Evolutionary conservation across 2,888 invertebrate genomes (phyloP), one percentile per base, ranked within the genome.

Genomic region (Heteromurus nitidus): DNA sequence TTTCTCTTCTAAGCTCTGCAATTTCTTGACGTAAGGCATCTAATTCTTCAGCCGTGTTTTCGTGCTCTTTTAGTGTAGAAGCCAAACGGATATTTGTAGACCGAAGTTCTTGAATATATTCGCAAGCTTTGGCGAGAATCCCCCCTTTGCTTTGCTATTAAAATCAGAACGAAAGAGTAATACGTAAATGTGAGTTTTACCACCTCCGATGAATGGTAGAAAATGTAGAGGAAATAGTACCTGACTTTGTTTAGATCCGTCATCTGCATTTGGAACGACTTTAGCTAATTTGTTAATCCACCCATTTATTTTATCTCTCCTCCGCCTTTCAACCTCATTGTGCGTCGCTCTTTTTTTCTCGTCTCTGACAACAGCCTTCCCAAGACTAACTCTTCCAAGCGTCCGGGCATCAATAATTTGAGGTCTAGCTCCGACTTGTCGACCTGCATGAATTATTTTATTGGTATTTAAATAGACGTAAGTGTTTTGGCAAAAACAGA

Each of bases 211-310:
- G n/a, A n/a, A n/a, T n/a, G n/a, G n/a, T n/a, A n/a, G n/a, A n/a
- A n/a, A n/a, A n/a, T n/a, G 18, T 11, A n/a, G n/a, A n/a, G n/a
- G n/a, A n/a, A n/a, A 16, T 44, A 16, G 87, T 82, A 90, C 93
- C 28, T 93, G 91, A 3, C 93, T 93, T 84, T 89, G 89, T 85
- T 93, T 93, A 22, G 89, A 88, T 18, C 82, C 82, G 65, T 92
- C 91, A 75, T 85, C 89, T 9, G 90, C 91, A 82, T 93, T 93
- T 0, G 97, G 97, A 72, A 98, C 94, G 85, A 98, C 93, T 88
- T 96, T 95, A 1, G 96, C 95, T 79, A 98, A 90, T 89, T 96
- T 96, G 68, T 95, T 93, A 86, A 98, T 98, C 98, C 98, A 98
- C 88, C 94, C 96, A 89, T 98, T 98, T 85, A 98, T 98, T 91